A percentile compares a stretch with the other conserved stretches of the same genome.
Conservation (phyloP, 2,797 vertebrate genomes). For the Nasua narica region DNA sequence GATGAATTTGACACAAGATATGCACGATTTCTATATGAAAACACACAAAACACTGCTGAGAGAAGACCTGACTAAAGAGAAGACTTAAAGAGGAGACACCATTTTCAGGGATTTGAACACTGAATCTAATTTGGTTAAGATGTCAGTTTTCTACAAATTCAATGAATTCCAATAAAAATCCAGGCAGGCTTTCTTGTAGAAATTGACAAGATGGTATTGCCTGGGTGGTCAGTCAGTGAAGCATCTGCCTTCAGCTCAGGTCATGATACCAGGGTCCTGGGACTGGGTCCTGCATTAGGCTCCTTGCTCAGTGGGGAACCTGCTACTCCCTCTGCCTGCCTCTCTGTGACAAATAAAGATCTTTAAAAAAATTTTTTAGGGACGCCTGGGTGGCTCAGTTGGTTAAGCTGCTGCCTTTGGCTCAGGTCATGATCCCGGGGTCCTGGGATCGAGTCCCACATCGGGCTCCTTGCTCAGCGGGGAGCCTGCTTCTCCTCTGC, state of each 20-base stretch:
- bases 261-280: not conserved
- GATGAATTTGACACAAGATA: not conserved
- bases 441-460: too few relatives aligned
- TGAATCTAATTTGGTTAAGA: not conserved
- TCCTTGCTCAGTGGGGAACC: not conserved
- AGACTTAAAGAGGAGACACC: not conserved
- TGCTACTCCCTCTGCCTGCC: not conserved
- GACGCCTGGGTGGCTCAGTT: too few relatives aligned
- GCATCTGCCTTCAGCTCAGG: not conserved
- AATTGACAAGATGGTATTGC: not conserved
- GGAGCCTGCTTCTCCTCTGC: too few relatives aligned
- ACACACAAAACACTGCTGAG: not conserved
- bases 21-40: not conserved
- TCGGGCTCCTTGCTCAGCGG: too few relatives aligned
- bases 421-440: too few relatives aligned
- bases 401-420: too few relatives aligned
- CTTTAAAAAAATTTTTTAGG: not conserved
- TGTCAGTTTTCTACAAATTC: not conserved
- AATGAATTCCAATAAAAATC: not conserved
- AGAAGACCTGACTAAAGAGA: not conserved
- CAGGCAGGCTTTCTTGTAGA: not conserved
- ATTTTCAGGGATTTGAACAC: not conserved
- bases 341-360: not conserved
- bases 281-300: too few relatives aligned
- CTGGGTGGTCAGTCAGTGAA: not conserved